Base-by-base conservation (phyloP, 1,140 invertebrate species). In the Pteromalus puparum region DNA sequence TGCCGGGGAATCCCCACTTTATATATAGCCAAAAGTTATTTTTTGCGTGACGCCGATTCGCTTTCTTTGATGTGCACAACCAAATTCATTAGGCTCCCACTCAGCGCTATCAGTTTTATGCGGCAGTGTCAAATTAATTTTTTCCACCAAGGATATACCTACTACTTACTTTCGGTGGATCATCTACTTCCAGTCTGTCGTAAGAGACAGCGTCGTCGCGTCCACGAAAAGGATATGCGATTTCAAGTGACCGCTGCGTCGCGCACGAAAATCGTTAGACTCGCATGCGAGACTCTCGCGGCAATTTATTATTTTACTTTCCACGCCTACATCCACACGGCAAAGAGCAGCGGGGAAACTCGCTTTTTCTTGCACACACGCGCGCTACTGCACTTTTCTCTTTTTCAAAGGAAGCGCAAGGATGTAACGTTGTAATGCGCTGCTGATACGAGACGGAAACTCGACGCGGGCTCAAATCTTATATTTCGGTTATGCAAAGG, bases 241-340 rank as follows among this genome's bases (percentile, higher is more conserved):
- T 12, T 21, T 6, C n/a, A n/a, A n/a, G 13, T 73, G 30, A 15
- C 0, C 24, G 6, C 34, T 30, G 24, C 72, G 28, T 21, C 30
- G 42, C 28, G n/a, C 46, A 53, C 12, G 67, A 82, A 85, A 82
- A 86, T 83, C 74, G 79, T 84, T 83, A 86, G 80, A 86, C 83
- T 76, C 75, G 65, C 83, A 82, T 83, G 81, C 28, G 70, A 73
- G n/a, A 21, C 65, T 61, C 82, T 68, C 74, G 61, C 30, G 15
- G 38, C 53, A 84, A 80, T 81, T 81, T 81, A 74, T 86, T 86
- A 79, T 67, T 78, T 74, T 81, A 68, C 53, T 80, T 81, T 84
- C 82, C 80, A 84, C 42, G 46, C 24, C 81, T 85, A 13, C 15
- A 68, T 61, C 65, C 30, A 34, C 30, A n/a, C n/a, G n/a, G n/a